Percentiles rank a stretch among this genome's conserved stretches.
phyloP scores from a whole-genome alignment of 64 coral and sea anemone genomes.

The Montipora foliosa region DNA sequence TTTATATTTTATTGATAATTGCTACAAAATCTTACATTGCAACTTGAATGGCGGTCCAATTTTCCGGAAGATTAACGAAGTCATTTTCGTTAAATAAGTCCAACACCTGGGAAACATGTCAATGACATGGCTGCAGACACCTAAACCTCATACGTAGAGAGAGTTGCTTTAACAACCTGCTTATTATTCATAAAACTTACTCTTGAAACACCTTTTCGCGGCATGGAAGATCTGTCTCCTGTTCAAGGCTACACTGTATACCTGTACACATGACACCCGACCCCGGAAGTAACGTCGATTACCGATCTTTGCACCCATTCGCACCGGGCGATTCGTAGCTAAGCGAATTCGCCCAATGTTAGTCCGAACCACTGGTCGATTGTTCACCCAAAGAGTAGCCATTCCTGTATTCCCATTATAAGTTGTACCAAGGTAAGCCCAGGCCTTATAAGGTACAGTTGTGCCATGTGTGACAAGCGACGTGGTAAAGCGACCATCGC shows the following conservation, averaged over 20 bases:
- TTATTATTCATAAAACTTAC: neutral
- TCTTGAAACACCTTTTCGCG: constrained; percentile 58
- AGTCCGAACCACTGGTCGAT: constrained; percentile 51
- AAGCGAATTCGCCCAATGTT: constrained; percentile 66
- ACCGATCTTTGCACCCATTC: constrained; percentile 70
- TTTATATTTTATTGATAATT: neutral
- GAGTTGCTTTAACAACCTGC: neutral
- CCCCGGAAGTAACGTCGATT: constrained; percentile 67
- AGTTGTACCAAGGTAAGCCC: constrained; percentile 52
- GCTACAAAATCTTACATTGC: too few relatives aligned
- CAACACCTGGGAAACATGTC: too few relatives aligned
- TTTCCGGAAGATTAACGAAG: too few relatives aligned
- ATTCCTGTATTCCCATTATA: constrained; percentile 58
- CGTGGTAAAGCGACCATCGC: constrained; percentile 53
- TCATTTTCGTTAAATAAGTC: too few relatives aligned
- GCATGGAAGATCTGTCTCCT: constrained; percentile 47
- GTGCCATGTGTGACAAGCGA: constrained; percentile 43
- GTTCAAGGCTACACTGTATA: constrained; percentile 67
- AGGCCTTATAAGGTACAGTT: constrained; percentile 44
- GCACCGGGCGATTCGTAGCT: constrained; percentile 40
- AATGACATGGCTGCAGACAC: too few relatives aligned
- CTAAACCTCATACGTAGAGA: too few relatives aligned
- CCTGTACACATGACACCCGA: constrained; percentile 61
- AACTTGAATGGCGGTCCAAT: too few relatives aligned
- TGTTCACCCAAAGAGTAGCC: constrained; percentile 70